Evolutionary conservation across 2,797 vertebrate genomes (phyloP).

Genomic region (Clamator glandarius): DNA sequence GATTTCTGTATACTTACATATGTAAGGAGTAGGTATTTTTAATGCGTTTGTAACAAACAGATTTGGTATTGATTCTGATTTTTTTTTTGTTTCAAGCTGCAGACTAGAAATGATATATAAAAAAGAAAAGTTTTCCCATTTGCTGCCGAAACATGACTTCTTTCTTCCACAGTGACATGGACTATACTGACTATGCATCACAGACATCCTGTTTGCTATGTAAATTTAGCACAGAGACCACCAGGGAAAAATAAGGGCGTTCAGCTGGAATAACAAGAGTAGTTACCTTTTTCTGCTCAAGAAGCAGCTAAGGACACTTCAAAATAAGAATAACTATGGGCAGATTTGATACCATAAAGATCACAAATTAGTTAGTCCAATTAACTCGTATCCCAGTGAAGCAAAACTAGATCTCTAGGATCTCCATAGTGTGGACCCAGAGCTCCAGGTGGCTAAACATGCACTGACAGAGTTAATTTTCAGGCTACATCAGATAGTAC

Average conservation of each 20-base stretch:
- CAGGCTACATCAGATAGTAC: background rate
- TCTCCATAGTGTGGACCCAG: background rate
- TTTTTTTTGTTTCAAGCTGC: background rate
- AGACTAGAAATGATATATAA: background rate
- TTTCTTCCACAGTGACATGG: background rate
- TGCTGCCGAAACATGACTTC: background rate
- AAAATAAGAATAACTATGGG: background rate
- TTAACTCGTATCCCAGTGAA: background rate
- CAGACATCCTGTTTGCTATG: background rate
- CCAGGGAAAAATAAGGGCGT: background rate
- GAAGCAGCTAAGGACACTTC: background rate
- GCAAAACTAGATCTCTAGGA: background rate
- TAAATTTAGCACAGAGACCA: background rate
- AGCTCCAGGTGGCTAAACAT: background rate
- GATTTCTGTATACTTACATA: constrained; percentile 25
- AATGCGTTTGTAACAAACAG: constrained; percentile 31
- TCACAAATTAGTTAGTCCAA: background rate
- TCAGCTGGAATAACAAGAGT: background rate
- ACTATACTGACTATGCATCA: background rate
- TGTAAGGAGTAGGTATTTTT: background rate
- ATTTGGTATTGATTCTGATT: constrained; percentile 15
- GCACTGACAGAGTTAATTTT: background rate
- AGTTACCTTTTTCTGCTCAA: background rate
- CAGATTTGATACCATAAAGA: background rate
- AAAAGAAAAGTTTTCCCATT: background rate